Evolutionary conservation across 2,888 invertebrate species (phyloP).

Genomic region (Apantesis nais): DNA sequence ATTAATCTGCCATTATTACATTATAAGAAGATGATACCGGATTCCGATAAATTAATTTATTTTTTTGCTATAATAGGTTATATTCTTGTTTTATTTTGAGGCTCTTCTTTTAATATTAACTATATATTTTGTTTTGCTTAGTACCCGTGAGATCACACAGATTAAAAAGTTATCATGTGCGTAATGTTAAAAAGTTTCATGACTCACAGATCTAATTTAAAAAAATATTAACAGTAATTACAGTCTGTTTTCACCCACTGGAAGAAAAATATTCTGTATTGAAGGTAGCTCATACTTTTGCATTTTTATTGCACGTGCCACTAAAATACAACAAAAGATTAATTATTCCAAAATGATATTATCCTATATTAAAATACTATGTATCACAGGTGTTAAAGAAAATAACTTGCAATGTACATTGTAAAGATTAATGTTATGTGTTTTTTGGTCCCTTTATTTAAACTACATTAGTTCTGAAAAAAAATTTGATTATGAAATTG

Average conservation of each 20-base stretch:
- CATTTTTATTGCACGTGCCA: neutral
- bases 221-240: neutral
- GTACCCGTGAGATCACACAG: too few relatives aligned
- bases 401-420: neutral
- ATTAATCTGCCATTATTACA: conserved; percentile 17
- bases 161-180: too few relatives aligned
- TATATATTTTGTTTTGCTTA: neutral
- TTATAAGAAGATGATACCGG: conserved; percentile 34
- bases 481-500: too few relatives aligned
- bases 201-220: neutral
- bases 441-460: neutral
- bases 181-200: neutral
- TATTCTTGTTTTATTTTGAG: neutral
- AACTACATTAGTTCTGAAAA: too few relatives aligned
- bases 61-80: neutral
- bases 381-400: neutral
- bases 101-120: neutral
- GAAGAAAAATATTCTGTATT: neutral
- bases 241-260: neutral
- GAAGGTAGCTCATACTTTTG: neutral
- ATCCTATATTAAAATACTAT: neutral
- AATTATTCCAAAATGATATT: neutral
- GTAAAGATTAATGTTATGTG: neutral
- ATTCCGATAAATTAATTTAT: conserved; percentile 25
- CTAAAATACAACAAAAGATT: neutral